These are phyloP conservation scores for Miniopterus natalensis DNA, from an alignment of 2,113 vertebrate genomes.

Conservation along the genomic window DNA sequence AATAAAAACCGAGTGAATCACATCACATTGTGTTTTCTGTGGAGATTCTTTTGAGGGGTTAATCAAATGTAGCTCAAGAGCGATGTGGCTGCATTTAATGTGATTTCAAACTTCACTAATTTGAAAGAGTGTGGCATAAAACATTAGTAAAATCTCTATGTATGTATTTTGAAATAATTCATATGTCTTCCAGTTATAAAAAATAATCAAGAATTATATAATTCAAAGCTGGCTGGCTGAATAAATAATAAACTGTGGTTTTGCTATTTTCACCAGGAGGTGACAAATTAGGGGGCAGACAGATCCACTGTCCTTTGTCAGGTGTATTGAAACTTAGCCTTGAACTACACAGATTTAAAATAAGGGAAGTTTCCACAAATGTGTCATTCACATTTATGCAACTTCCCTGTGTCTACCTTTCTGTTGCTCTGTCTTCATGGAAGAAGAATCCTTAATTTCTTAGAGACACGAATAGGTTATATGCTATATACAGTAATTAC, in stretches of 20 bases:
- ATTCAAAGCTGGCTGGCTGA: conserved; percentile 25
- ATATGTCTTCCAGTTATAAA: conserved; percentile 40
- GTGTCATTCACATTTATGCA: neutral
- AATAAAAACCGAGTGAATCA: conserved; percentile 61
- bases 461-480: neutral
- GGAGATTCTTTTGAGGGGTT: conserved; percentile 40
- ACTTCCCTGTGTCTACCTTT: neutral
- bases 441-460: conserved; percentile 15
- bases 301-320: neutral
- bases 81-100: conserved; percentile 1
- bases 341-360: neutral
- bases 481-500: neutral
- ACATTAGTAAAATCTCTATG: conserved; percentile 25
- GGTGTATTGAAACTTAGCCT: neutral
- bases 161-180: conserved; percentile 60
- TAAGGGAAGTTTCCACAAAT: conserved; percentile 23
- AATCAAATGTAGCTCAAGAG: conserved; percentile 63
- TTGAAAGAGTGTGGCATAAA: conserved; percentile 56
- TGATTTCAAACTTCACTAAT: conserved; percentile 68
- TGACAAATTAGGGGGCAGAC: neutral
- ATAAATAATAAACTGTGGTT: conserved; percentile 48
- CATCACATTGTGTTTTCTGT: conserved; percentile 59
- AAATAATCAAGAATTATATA: neutral
- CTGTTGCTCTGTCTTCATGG: neutral
- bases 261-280: conserved; percentile 38